Evolutionary conservation across 2,888 invertebrate species (phyloP), one percentile per base, ranked within the genome.

Genomic region (Anorthoa munda): DNA sequence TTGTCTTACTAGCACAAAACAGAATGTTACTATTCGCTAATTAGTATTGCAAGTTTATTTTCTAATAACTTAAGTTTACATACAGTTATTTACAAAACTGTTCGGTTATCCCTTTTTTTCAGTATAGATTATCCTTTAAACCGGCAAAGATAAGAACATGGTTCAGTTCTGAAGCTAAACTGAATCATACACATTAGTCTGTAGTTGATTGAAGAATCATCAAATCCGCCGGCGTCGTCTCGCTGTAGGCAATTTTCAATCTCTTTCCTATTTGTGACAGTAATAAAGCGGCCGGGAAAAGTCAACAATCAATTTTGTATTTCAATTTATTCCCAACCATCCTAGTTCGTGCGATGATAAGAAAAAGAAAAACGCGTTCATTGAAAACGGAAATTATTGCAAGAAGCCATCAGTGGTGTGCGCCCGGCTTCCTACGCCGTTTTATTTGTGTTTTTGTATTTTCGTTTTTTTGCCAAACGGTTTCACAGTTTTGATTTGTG

Each of bases 251-350:
- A 95, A 95, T 95, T 94, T 95, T 93, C 96, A 96, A 96, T 96
- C 94, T 94, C 92, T 93, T 95, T 94, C 94, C 95, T 93, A 96
- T 96, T 96, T 96, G 94, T 95, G 95, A 94, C 95, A 95, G 96
- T 95, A 96, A 96, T 96, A 96, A 96, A 96, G 93, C 94, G 93
- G 88, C 94, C 94, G 95, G 95, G 94, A 93, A 95, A 95, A 94
- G 95, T 95, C 96, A 96, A 96, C 96, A 96, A 96, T 96, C 96
- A 96, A 96, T 96, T 96, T 96, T 95, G 95, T 96, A 96, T 96
- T 96, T 96, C 96, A 95, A 96, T 96, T 96, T 96, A 96, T 95
- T 96, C 95, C 95, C 94, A 94, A 93, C 95, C 95, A 94, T 95
- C 95, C 93, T 95, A 96, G 96, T 96, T 96, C 93, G 95, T 94